phyloP scores from a whole-genome alignment of 2,888 invertebrate genomes.

The Pasiphila rectangulata region DNA sequence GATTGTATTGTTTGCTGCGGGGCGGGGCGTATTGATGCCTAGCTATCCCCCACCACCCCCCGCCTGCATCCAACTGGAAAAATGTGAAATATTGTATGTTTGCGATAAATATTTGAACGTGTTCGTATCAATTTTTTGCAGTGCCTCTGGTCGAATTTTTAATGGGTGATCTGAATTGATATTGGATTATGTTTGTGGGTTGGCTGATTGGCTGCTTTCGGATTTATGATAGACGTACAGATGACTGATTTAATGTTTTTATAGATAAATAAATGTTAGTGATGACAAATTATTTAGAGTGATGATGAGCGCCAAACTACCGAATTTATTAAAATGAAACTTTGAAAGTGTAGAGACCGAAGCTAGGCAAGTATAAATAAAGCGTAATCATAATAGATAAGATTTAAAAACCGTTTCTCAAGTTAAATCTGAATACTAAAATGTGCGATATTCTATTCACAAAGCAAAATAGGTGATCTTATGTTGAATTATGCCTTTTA shows the following conservation, averaged over 20 bases:
- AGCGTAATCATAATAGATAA: too few relatives aligned
- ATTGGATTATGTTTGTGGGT: conserved; percentile 18
- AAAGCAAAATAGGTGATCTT: too few relatives aligned
- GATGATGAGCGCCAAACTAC: too few relatives aligned
- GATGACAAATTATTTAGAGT: too few relatives aligned
- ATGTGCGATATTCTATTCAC: too few relatives aligned
- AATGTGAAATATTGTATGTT: conserved; percentile 68
- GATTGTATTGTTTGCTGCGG: conserved; percentile 78
- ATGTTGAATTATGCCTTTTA: too few relatives aligned
- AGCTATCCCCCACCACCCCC: conserved; percentile 35
- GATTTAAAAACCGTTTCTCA: too few relatives aligned
- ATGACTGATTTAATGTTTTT: neutral
- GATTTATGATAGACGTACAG: neutral
- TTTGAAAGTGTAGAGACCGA: too few relatives aligned
- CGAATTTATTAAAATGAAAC: too few relatives aligned
- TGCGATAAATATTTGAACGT: conserved; percentile 70
- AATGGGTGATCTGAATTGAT: conserved; percentile 20
- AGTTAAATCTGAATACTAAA: too few relatives aligned
- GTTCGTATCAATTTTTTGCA: conserved; percentile 56
- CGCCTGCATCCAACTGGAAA: conserved; percentile 62
- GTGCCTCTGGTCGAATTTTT: conserved; percentile 37
- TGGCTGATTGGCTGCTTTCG: conserved; percentile 8
- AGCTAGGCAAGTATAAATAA: too few relatives aligned
- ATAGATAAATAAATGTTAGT: too few relatives aligned
- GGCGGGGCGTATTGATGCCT: conserved; percentile 62